These are phyloP conservation scores for Hydropsyche betteni DNA, from an alignment of 2,888 invertebrate species.

Conservation along the genomic window DNA sequence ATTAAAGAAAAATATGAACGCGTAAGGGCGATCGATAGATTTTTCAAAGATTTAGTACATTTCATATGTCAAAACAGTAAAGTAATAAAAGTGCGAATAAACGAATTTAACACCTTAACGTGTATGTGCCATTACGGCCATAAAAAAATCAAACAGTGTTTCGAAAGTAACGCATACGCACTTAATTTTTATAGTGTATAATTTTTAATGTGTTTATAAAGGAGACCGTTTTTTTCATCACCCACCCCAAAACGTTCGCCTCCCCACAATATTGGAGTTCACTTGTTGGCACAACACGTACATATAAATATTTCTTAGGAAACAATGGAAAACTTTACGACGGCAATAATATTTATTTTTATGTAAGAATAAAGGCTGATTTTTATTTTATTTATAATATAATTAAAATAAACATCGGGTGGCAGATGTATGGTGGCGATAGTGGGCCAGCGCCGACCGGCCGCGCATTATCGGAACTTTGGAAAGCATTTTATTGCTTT, in stretches of 20 bases:
- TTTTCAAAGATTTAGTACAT: too few relatives aligned
- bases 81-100: too few relatives aligned
- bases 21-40: too few relatives aligned
- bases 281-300: slow-evolving; percentile 22
- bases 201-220: slow-evolving; percentile 31
- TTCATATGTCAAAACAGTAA: too few relatives aligned
- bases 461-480: slow-evolving; percentile 16
- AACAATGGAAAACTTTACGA: slow-evolving; percentile 38
- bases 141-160: background rate
- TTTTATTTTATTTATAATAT: slow-evolving; percentile 37
- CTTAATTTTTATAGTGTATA: slow-evolving; percentile 7
- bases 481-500: slow-evolving; percentile 34
- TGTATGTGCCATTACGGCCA: too few relatives aligned
- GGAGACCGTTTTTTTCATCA: background rate
- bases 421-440: slow-evolving; percentile 33
- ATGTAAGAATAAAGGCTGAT: slow-evolving; percentile 30
- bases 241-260: too few relatives aligned
- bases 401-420: slow-evolving; percentile 37
- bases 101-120: too few relatives aligned
- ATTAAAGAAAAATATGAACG: background rate
- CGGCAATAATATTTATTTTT: slow-evolving; percentile 30
- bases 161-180: slow-evolving; percentile 6
- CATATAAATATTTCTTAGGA: slow-evolving; percentile 26
- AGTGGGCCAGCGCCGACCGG: background rate
- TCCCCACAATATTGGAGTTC: background rate